Percentiles rank a stretch among this genome's conserved stretches.
These are phyloP conservation scores for Dromas ardeola DNA, from an alignment of 2,113 vertebrate genomes.

Conservation along the genomic window DNA sequence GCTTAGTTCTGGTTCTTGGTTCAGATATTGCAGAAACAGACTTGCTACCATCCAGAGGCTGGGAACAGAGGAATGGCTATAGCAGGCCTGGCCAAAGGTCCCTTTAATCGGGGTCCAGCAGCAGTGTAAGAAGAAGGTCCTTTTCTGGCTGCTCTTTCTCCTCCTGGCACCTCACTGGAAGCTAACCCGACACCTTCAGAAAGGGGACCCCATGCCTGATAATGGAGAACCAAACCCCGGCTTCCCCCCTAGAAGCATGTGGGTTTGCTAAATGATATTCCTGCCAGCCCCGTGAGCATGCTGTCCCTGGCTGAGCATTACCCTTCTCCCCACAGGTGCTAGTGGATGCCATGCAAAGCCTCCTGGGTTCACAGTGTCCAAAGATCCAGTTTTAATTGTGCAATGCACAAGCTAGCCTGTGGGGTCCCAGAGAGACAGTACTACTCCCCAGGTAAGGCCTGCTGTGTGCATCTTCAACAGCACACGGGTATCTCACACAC, in stretches of 20 bases:
- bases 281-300: accelerated
- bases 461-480: not conserved
- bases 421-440: not conserved
- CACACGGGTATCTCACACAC: accelerated
- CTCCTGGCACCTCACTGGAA: not conserved
- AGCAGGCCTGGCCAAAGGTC: not conserved
- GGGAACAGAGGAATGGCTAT: not conserved
- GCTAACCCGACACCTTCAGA: not conserved
- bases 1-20: not conserved
- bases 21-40: not conserved
- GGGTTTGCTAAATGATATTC: not conserved
- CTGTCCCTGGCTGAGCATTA: not conserved
- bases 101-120: not conserved
- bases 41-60: not conserved
- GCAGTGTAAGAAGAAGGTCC: not conserved
- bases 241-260: accelerated
- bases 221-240: not conserved
- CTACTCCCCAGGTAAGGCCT: accelerated
- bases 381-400: not conserved
- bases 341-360: not conserved
- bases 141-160: not conserved
- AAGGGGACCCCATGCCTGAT: not conserved
- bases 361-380: not conserved
- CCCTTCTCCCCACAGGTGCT: not conserved
- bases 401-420: not conserved